These are phyloP conservation scores for Hesperophylax magnus DNA, from an alignment of 1,140 invertebrate species.

Conservation along the genomic window DNA sequence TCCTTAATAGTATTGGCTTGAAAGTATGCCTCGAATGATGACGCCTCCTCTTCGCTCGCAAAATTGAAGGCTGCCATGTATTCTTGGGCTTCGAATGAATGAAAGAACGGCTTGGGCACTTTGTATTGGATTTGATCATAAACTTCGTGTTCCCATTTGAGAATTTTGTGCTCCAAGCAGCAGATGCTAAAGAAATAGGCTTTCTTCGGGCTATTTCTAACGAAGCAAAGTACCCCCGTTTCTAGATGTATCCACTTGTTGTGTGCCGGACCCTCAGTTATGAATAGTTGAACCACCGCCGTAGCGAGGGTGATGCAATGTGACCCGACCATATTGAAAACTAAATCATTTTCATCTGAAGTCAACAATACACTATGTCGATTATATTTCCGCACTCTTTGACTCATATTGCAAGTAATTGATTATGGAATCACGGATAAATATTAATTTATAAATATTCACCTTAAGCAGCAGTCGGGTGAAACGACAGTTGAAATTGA, in stretches of 20 bases:
- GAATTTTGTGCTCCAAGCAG: slow-evolving; percentile 80
- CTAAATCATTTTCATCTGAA: background rate
- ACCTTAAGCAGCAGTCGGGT: too few species aligned
- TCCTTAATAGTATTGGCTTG: background rate
- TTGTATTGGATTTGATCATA: slow-evolving; percentile 94
- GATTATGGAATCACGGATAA: too few species aligned
- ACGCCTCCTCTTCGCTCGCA: background rate
- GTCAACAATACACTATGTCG: background rate
- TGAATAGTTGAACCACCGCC: slow-evolving; percentile 90
- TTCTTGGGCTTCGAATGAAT: slow-evolving; percentile 94
- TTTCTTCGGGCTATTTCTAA: slow-evolving; percentile 89
- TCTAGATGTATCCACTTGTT: slow-evolving; percentile 88
- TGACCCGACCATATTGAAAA: background rate
- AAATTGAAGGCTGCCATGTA: slow-evolving; percentile 7
- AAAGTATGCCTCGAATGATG: background rate
- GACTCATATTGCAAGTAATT: too few species aligned
- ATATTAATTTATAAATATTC: too few species aligned
- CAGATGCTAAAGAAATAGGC: slow-evolving; percentile 94
- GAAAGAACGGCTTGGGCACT: slow-evolving; percentile 83
- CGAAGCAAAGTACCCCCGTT: slow-evolving; percentile 91
- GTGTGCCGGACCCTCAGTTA: slow-evolving; percentile 85
- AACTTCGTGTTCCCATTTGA: slow-evolving; percentile 95
- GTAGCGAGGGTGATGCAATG: slow-evolving; percentile 78
- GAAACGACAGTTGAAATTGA: too few species aligned
- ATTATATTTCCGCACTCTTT: background rate